Evolutionary conservation across 1,140 invertebrate genomes (phyloP), one percentile per base, ranked within the genome.

Genomic region (Habropoda laboriosa): DNA sequence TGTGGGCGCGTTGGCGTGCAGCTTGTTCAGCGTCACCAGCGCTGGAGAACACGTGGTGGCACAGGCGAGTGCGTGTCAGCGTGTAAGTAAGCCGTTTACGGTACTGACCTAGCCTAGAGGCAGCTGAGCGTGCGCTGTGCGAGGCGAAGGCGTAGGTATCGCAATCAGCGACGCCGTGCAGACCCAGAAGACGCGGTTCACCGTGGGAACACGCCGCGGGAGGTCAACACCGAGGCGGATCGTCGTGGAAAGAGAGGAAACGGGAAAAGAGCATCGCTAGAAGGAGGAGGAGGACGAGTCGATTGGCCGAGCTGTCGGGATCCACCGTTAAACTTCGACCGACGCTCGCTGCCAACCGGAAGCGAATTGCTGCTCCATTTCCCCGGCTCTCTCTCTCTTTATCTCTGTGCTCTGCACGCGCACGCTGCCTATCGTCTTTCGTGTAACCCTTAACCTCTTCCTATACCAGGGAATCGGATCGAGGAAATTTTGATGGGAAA

Each of bases 181-280:
- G 71, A 86, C 83, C 83, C 74, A 81, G 85, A 81, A 90, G 90
- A 90, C 88, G 86, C 76, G 80, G 87, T 85, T 88, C 80, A 83
- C 72, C 91, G 91, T 92, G 91, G 91, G 91, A 92, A 92, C 86
- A 84, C 87, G 79, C 88, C 81, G 80, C 86, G 74, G 87, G 89
- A 90, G 90, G 89, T 92, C 90, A 90, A 68, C 64, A 21, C 60
- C 51, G 76, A 79, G 80, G 86, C 81, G 82, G 79, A 86, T 84
- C 80, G 47, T 73, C 75, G 68, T 47, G 30, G 21, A 83, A 79
- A 16, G 53, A 70, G 67, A 67, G 78, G 71, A 81, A 74, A 81
- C 80, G 49, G 75, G 76, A 84, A 85, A 85, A 86, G 80, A 80
- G 16, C 38, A 30, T 64, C 18, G 30, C 16, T 27, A 57, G 8